phyloP scores from a whole-genome alignment of 2,888 invertebrate species.

The Oscheius sp. region DNA sequence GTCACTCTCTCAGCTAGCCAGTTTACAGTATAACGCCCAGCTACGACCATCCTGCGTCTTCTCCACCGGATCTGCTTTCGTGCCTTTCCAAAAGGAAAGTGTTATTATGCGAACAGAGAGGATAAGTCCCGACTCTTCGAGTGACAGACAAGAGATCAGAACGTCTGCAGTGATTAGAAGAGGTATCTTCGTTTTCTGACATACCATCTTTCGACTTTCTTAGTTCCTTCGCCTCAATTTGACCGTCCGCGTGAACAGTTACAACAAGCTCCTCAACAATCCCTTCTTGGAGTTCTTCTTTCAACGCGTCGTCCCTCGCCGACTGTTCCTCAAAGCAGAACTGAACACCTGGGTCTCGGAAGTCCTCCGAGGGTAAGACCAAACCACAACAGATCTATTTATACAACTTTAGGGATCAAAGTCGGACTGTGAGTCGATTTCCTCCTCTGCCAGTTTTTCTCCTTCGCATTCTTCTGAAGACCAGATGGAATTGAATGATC shows the following conservation, averaged over 20 bases:
- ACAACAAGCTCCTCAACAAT: constrained; percentile 31
- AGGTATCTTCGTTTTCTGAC: neutral
- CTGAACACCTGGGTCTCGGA: constrained; percentile 65
- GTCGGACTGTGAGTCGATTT: constrained; percentile 56
- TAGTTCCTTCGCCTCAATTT: constrained; percentile 14
- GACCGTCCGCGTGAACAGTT: constrained; percentile 28
- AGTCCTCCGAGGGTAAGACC: constrained; percentile 50
- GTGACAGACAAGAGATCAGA: constrained; percentile 34
- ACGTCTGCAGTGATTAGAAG: constrained; percentile 25
- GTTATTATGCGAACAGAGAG: constrained; percentile 53
- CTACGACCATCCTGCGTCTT: constrained; percentile 38
- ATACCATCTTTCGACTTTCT: neutral
- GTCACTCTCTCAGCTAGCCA: neutral
- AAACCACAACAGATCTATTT: neutral
- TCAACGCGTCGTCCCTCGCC: constrained; percentile 63
- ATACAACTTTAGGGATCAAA: constrained; percentile 41
- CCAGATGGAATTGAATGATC: constrained; percentile 20
- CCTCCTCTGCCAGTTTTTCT: constrained; percentile 57
- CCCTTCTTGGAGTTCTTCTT: constrained; percentile 49
- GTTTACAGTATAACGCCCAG: constrained; percentile 24
- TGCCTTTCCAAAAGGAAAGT: constrained; percentile 35
- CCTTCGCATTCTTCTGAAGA: constrained; percentile 59
- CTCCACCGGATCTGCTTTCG: constrained; percentile 51
- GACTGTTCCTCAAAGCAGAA: constrained; percentile 67
- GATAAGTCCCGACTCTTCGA: constrained; percentile 58